These are phyloP conservation scores for Hemibagrus wyckioides DNA, from an alignment of 2,113 vertebrate species.

Conservation along the genomic window DNA sequence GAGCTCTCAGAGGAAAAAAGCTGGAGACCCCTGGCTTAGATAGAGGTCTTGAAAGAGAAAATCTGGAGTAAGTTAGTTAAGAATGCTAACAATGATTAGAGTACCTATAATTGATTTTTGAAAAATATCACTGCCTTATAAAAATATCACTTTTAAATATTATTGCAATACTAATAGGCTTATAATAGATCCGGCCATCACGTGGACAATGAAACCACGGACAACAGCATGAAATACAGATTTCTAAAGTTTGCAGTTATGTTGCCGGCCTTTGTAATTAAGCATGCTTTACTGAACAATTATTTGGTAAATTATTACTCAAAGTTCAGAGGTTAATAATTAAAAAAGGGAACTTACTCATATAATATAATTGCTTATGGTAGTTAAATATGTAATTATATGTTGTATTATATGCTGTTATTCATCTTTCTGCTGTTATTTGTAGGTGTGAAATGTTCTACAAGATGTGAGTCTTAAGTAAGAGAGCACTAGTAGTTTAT, in stretches of 20 bases:
- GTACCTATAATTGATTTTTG: neutral
- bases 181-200: constrained; percentile 2
- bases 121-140: neutral
- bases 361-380: constrained; percentile 56
- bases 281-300: constrained; percentile 26
- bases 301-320: too few relatives aligned
- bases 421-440: neutral
- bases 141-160: neutral
- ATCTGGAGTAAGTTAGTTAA: neutral
- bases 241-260: constrained; percentile 59
- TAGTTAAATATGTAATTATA: constrained; percentile 51
- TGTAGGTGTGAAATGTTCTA: neutral
- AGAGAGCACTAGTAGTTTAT: neutral
- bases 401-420: too few relatives aligned
- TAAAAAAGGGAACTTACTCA: constrained; percentile 59
- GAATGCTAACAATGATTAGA: neutral
- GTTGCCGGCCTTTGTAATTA: constrained; percentile 46
- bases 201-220: neutral
- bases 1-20: too few relatives aligned
- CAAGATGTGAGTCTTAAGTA: neutral
- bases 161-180: neutral
- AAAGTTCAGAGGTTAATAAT: neutral
- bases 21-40: too few relatives aligned
- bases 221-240: constrained; percentile 19
- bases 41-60: too few relatives aligned